Evolutionary conservation across 2,797 vertebrate genomes (phyloP), one percentile per base, ranked within the genome.

Genomic region (Silurus aristotelis): DNA sequence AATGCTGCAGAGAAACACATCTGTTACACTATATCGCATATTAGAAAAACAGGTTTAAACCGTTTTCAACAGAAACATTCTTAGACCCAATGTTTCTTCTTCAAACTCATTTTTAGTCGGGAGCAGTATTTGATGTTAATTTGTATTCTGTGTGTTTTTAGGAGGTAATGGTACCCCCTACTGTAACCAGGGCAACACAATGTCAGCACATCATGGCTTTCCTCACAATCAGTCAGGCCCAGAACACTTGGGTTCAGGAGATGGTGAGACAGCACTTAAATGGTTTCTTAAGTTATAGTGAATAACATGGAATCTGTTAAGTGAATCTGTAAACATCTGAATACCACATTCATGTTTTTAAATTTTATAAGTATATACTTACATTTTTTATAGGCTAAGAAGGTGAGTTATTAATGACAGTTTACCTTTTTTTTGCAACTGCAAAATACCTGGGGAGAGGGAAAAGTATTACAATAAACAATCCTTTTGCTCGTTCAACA

Each of bases 111-210:
- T 79, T 63, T 20, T 9, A 79, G 19, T 6, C 15, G 7, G 19
- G 22, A 25, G 22, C 20, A 63, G 22, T 68, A n/a, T 43, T 56
- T 67, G 1, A 67, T 61, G 10, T 31, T 9, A 8, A 20, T 14
- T 60, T 61, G 52, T n/a, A 14, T 52, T 78, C 13, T 82, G 56
- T 75, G 73, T 73, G n/a, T 84, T 83, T 31, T 63, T 89, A 99
- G 97, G 96, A 76, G 92, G 96, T 64, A 94, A 93, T 1, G 95
- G 95, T 87, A 90, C 95, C 91, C 93, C 96, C 77, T 96, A 96
- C 88, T 97, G 96, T 91, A 97, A 94, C 67, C 98, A 97, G 94
- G 92, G 94, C 79, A 96, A 93, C 91, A 95, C 96, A 90, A 94
- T 94, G 93, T 92, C 95, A n/a, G 90, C 94, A 0, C 95, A 96